Percentiles rank a stretch among this genome's conserved stretches.
phyloP scores from a whole-genome alignment of 1,140 invertebrate genomes.

The Lordiphosa clarofinis region DNA sequence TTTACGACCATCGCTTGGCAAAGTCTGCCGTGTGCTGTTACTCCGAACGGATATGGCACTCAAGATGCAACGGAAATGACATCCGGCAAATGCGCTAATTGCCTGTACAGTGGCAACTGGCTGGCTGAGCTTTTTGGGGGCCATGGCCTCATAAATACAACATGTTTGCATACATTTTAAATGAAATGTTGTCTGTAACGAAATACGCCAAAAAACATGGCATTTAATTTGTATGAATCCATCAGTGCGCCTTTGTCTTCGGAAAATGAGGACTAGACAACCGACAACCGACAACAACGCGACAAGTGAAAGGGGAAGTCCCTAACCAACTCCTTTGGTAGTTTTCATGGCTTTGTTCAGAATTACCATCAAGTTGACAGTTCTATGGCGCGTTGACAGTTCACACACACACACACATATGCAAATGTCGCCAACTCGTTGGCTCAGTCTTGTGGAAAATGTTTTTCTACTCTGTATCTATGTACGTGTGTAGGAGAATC shows the following conservation, averaged over 20 bases:
- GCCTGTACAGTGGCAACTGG: conserved; percentile 17
- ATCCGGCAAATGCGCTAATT: conserved; percentile 56
- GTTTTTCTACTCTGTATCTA: conserved; percentile 37
- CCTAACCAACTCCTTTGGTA: conserved; percentile 29
- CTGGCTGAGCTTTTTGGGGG: conserved; percentile 1
- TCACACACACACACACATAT: conserved; percentile 57
- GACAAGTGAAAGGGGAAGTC: conserved; percentile 36
- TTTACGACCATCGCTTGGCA: too few species aligned
- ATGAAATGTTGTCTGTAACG: conserved; percentile 64
- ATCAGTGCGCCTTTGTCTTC: conserved; percentile 66
- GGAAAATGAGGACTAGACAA: conserved; percentile 7
- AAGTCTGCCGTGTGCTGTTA: conserved; percentile 17
- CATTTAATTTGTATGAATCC: conserved; percentile 76
- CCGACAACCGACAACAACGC: conserved; percentile 26
- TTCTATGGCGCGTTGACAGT: conserved; percentile 79
- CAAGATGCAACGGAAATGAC: conserved; percentile 57
- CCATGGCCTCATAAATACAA: conserved; percentile 58
- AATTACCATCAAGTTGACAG: conserved; percentile 79
- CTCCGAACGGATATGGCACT: conserved; percentile 57
- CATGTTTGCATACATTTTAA: conserved; percentile 67
- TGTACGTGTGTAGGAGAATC: conserved; percentile 34
- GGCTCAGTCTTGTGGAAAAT: conserved; percentile 75
- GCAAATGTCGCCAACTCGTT: conserved; percentile 68
- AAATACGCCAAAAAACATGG: conserved; percentile 37
- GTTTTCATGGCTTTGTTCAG: conserved; percentile 71